A percentile compares a stretch with the other conserved stretches of the same genome.
Conservation (phyloP, 2,888 invertebrate genomes). For the Polydrusus pterygomalis region DNA sequence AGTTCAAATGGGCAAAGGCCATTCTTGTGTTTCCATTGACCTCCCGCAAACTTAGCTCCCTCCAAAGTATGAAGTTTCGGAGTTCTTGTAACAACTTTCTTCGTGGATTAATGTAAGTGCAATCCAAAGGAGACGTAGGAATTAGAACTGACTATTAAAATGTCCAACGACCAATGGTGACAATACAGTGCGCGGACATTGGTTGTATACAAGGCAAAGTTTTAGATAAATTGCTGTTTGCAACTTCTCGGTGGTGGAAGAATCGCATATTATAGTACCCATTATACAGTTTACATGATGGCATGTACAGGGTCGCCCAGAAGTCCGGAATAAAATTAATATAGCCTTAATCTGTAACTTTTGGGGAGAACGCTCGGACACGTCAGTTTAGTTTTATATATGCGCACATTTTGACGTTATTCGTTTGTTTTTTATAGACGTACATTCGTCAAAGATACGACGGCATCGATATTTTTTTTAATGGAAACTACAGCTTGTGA, state of each 20-base stretch:
- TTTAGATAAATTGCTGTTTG: slow-evolving; percentile 12
- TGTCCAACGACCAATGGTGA: slow-evolving; percentile 21
- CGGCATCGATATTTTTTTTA: too few species aligned
- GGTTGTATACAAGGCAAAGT: slow-evolving; percentile 13
- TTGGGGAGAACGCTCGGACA: too few species aligned
- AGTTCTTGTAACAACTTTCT: slow-evolving; percentile 33
- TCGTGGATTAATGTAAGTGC: slow-evolving; percentile 30
- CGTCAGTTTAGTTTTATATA: too few species aligned
- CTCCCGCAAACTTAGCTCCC: slow-evolving; percentile 32
- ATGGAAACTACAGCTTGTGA: too few species aligned
- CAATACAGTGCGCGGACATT: slow-evolving; percentile 20
- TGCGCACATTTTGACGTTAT: too few species aligned
- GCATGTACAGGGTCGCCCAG: too few species aligned
- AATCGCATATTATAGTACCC: background rate
- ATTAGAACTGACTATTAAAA: slow-evolving; percentile 37
- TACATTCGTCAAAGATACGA: too few species aligned
- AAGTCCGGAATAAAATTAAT: too few species aligned
- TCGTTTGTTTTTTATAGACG: too few species aligned
- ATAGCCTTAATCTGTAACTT: too few species aligned
- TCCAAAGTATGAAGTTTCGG: slow-evolving; percentile 32
- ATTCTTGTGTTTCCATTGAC: slow-evolving; percentile 41
- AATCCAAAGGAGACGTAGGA: slow-evolving; percentile 29
- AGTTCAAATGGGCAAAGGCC: slow-evolving; percentile 13
- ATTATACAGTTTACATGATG: background rate
- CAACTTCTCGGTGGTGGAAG: background rate